These are phyloP conservation scores for Myotis myotis DNA, from an alignment of 2,797 vertebrate species.

Conservation along the genomic window DNA sequence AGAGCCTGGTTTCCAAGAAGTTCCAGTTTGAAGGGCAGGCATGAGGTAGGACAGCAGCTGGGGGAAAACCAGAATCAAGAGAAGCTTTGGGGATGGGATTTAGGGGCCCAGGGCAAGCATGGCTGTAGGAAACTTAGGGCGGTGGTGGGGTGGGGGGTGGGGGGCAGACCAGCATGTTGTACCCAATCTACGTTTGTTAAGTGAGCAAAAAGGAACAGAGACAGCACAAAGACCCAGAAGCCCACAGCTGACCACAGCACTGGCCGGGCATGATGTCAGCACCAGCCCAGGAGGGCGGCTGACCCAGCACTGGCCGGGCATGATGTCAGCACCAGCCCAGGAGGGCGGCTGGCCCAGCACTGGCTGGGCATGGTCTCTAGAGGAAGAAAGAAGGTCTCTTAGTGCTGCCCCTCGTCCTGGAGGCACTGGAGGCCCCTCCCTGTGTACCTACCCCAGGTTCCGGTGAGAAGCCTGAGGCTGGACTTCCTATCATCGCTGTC, in stretches of 20 bases:
- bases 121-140: not conserved
- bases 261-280: too few relatives aligned
- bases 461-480: not conserved
- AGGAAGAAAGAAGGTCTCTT: not conserved
- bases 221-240: not conserved
- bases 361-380: fast-evolving
- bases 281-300: too few relatives aligned
- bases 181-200: not conserved
- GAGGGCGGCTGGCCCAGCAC: not conserved
- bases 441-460: not conserved
- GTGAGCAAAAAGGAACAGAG: not conserved
- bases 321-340: too few relatives aligned
- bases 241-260: too few relatives aligned
- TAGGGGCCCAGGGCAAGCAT: not conserved
- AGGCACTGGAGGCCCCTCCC: not conserved
- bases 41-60: not conserved
- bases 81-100: not conserved
- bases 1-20: not conserved
- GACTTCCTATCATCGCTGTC: not conserved
- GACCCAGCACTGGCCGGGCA: not conserved
- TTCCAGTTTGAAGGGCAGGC: not conserved
- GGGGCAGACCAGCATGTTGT: too few relatives aligned
- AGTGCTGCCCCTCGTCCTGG: not conserved
- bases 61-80: not conserved
- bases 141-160: too few relatives aligned